Evolutionary conservation across 2,888 invertebrate species (phyloP), one percentile per base, ranked within the genome.

Genomic region (Punctoribates punctum): DNA sequence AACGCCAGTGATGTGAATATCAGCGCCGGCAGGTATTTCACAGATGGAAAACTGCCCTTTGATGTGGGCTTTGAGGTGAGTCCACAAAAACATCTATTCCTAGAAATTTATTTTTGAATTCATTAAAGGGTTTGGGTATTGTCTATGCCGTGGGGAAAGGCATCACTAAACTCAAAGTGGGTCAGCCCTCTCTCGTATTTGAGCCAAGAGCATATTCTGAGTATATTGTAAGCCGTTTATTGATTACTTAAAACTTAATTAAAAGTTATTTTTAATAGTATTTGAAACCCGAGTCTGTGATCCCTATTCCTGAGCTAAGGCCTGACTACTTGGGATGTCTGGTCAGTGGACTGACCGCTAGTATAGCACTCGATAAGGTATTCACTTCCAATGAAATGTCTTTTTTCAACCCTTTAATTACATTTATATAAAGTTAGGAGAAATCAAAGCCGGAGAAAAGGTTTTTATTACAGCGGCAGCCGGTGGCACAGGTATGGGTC

Each of bases 1-100:
- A 83, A 84, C 81, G 84, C 84, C 9, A 82, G 83, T 27, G 84
- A 84, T 73, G 81, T 84, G 20, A 83, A 83, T 76, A 82, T 81
- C 73, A 81, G 83, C 11, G 82, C 83, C 72, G 84, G 83, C 15
- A 57, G 79, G 25, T 79, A 78, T 72, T 78, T 78, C 70, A 76
- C 74, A 1, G 77, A 75, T 73, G 79, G 76, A 13, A 76, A 76
- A 51, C 11, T 78, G 13, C 79, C 79, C 20, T 79, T 78, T 73
- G 79, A 78, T 27, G 75, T 79, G 65, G 79, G 79, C 17, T 17
- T 74, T 29, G 77, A 77, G 20, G 77, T 70, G 3, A 27, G 34
- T 25, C 8, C n/a, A 8, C 48, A 48, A 4, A 17, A 51, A 20
- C 8, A 48, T 17, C 48, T 13, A n/a, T 23, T 27, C 6, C 5